Evolutionary conservation across 2,113 vertebrate genomes (phyloP).

Genomic region (Oenanthe oenanthe): DNA sequence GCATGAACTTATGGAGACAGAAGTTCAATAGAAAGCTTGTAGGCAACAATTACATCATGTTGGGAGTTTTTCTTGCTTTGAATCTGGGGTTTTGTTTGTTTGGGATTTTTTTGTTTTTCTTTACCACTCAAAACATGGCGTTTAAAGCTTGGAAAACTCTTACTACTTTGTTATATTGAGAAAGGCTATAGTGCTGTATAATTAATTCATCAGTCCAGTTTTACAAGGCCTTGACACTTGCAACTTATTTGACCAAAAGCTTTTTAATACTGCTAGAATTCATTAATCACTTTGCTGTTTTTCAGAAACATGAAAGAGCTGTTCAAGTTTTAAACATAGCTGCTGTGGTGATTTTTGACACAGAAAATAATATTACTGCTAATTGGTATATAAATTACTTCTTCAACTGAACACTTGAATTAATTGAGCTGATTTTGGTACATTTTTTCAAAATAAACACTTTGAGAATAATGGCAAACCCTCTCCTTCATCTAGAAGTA

Average conservation of each 20-base stretch:
- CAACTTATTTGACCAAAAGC: neutral
- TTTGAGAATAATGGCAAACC: neutral
- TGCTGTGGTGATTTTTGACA: neutral
- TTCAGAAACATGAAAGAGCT: neutral
- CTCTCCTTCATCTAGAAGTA: neutral
- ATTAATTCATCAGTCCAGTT: neutral
- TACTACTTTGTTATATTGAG: neutral
- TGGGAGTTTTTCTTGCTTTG: neutral
- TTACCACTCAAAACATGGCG: neutral
- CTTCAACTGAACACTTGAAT: neutral
- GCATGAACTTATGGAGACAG: neutral
- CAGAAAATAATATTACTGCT: neutral
- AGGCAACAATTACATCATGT: neutral
- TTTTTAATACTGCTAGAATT: neutral
- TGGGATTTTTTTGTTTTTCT: neutral
- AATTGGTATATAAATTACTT: neutral
- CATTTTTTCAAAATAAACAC: neutral
- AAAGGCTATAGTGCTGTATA: neutral
- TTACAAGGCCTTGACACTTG: neutral
- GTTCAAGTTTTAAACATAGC: neutral
- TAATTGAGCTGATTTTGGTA: neutral
- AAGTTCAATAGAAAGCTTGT: neutral
- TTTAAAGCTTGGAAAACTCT: neutral
- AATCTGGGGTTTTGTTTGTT: neutral
- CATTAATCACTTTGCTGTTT: neutral